phyloP scores from a whole-genome alignment of 2,797 vertebrate genomes.

The Brotula barbata region DNA sequence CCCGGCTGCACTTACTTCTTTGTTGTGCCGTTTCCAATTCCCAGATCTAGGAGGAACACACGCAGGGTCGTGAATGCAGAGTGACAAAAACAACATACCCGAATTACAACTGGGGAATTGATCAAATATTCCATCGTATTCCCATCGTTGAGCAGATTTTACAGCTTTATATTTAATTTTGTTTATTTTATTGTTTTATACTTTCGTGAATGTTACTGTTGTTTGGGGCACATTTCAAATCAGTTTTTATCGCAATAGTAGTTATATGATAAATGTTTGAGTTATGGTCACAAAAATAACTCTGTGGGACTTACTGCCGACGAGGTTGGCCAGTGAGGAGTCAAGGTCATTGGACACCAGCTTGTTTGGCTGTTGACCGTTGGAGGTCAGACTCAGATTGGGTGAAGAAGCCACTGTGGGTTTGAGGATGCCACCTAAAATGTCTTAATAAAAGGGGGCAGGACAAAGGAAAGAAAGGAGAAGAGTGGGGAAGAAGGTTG shows the following conservation, averaged over 20 bases:
- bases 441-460: slow-evolving; percentile 81
- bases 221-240: background rate
- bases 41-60: slow-evolving; percentile 83
- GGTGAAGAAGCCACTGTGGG: slow-evolving; percentile 91
- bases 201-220: background rate
- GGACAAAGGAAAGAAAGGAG: slow-evolving; percentile 32
- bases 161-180: background rate
- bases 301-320: slow-evolving; percentile 87
- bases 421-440: slow-evolving; percentile 93
- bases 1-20: slow-evolving; percentile 85
- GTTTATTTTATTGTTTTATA: background rate
- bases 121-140: no score
- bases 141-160: background rate
- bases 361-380: slow-evolving; percentile 84
- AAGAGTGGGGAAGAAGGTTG: slow-evolving; percentile 15
- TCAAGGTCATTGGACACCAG: slow-evolving; percentile 94
- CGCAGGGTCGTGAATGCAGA: slow-evolving; percentile 22
- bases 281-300: background rate
- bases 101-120: background rate
- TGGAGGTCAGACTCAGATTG: slow-evolving; percentile 84
- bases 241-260: background rate
- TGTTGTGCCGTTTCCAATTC: slow-evolving; percentile 90
- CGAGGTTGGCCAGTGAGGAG: slow-evolving; percentile 94
- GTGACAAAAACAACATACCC: background rate
- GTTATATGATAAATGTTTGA: background rate